Evolutionary conservation across 2,888 invertebrate genomes (phyloP).

Genomic region (Chalcis sispes): DNA sequence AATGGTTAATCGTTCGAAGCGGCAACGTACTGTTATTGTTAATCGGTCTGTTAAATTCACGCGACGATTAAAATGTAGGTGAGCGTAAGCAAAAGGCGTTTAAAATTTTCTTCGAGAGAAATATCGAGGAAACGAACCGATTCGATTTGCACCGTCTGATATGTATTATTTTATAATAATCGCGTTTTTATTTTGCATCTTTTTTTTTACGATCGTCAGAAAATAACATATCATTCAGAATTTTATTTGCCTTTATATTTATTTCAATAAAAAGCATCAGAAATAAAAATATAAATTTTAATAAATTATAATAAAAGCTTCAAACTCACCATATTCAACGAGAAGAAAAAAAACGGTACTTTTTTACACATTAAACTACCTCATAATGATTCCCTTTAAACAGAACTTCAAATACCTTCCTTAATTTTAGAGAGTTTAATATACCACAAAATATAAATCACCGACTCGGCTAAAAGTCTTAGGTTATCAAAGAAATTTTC

Average conservation of each 20-base stretch:
- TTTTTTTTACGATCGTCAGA: neutral
- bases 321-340: no score
- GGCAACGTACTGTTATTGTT: neutral
- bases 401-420: neutral
- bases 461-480: neutral
- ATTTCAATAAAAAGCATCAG: no score
- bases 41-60: conserved; percentile 9
- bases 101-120: conserved; percentile 23
- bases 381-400: neutral
- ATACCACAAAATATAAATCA: neutral
- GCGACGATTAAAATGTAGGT: conserved; percentile 43
- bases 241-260: no score
- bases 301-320: no score
- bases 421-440: neutral
- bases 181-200: neutral
- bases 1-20: neutral
- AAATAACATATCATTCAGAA: neutral
- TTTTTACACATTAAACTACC: neutral
- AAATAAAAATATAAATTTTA: no score
- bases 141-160: conserved; percentile 1
- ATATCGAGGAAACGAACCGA: conserved; percentile 19
- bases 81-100: conserved; percentile 25
- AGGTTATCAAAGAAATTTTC: neutral
- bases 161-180: conserved; percentile 5
- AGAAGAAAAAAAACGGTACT: neutral